Base-by-base conservation (phyloP, 2,113 vertebrate genomes). In the Heterocephalus glaber region DNA sequence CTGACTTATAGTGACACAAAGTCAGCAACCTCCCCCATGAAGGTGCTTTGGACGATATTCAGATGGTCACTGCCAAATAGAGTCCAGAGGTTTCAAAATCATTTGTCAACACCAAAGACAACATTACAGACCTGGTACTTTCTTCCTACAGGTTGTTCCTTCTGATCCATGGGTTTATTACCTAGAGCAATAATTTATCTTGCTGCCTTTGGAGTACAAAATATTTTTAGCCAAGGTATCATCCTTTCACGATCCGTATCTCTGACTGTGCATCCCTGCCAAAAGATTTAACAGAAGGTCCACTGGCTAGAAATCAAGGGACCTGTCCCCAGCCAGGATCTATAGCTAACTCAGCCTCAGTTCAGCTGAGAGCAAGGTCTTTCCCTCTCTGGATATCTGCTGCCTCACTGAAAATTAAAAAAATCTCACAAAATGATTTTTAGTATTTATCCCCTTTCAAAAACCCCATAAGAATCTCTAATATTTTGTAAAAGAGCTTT, bases 31-130 rank as follows among this genome's bases (percentile, higher is more conserved):
- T 66, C 76, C 86, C 79, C 44, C 83, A 44, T 1, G 44, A 93
- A 72, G 72, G 72, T 47, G 44, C 49, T 92, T 47, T 89, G 84
- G 94, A 96, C 4, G 2, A 63, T 68, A 20, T 49, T 72, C 14
- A 0, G 1, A 1, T 10, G 11, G 80, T 52, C 11, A 63, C 92
- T 92, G 92, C 92, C 93, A 90, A 90, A 92, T 80, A 41, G 92
- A 91, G 77, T 94, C 95, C 93, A 95, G 90, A 95, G 95, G 94
- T 93, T 97, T 96, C 87, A 38, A 93, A 86, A 96, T 94, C 70
- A 90, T 90, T 96, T 95, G 96, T 97, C 93, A 96, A 92, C 70
- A 90, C 93, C 65, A 89, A 86, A 96, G 95, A 90, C 70, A 95
- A 89, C 49, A 22, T 89, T 86, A 92, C 65, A 86, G 88, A 94